Base-by-base conservation (phyloP, 2,888 invertebrate genomes). In the Stramonita haemastoma region DNA sequence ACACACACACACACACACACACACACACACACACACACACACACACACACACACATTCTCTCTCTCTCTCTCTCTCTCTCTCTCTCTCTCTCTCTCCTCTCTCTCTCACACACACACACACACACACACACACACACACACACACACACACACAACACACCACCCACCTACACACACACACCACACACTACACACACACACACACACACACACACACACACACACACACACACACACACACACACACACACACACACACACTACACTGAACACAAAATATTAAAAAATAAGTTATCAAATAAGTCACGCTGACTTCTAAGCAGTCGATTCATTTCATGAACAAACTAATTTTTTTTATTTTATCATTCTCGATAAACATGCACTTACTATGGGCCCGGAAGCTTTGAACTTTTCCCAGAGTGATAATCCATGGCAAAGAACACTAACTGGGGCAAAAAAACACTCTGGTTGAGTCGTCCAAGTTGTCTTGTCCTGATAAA, bases 371-470 rank as follows among this genome's bases (percentile, higher is more conserved):
- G 46, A 46, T 8, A 79, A 1, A 79, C 79, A 22, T 36, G 56
- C 46, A 83, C 81, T 83, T 83, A 83, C 46, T 46, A 11, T 17
- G 46, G 46, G 26, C 46, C 46, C 26, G 81, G 26, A 22, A 19
- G 36, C 46, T 83, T 36, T 83, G 46, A 83, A 29, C 81, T 83
- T 83, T 83, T 83, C 11, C 81, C 46, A 11, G 81, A 83, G 81
- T 8, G 81, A 83, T 15, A 83, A 26, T 83, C 29, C 81, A 83
- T 46, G 36, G 81, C 36, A 5, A 83, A 26, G 46, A 83, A 36
- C 29, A 83, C 22, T 46, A 83, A 26, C 46, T 46, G 36, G 1
- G 46, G 8, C 36, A 46, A 5, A 46, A 6, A 66, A 66, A 83
- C 22, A 46, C 15, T 83, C 26, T 8, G 22, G 81, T 46, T 46